Base-by-base conservation (phyloP, 2,797 vertebrate genomes). In the Eulemur coronatus region DNA sequence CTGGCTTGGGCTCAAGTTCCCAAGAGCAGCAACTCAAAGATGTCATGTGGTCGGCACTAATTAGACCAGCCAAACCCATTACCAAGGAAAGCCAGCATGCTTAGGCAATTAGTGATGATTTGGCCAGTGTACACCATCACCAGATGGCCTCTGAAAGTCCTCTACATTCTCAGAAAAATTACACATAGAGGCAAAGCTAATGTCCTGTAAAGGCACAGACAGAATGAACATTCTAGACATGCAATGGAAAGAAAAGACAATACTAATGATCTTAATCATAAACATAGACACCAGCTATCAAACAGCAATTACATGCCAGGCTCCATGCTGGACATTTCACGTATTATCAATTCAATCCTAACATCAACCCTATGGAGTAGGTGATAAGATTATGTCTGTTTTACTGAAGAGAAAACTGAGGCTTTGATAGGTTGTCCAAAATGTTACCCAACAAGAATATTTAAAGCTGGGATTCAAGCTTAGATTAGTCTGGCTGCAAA, bases 71-170 rank as follows among this genome's bases (percentile, higher is more conserved):
- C 96, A 97, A 73, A 89, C 48, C 75, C 5, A 9, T 59, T 85
- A 9, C 26, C 26, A 94, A 82, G 90, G 94, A 94, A 43, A 78
- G 78, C 91, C 97, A 75, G 81, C 82, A 3, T 1, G 1, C 78
- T 94, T 84, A 35, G 7, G 69, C 91, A 75, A 33, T 96, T 97
- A 92, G 30, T 69, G 82, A 92, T 26, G 91, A 93, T 65, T 97
- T 98, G 98, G 98, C 98, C 81, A 67, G 67, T 78, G 94, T 97
- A 94, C 97, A 96, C 41, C 1, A 3, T 38, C 5, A 28, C 93
- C 98, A 98, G 98, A 97, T 98, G 96, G 90, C 93, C 94, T 94
- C 33, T 86, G 87, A 12, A 24, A 35, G 24, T 59, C 70, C 89
- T 75, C 6, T 0, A 0, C 5, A 0, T 85, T 96, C 93, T 96